Evolutionary conservation across 2,888 invertebrate genomes (phyloP), one percentile per base, ranked within the genome.

Genomic region (Candidula unifasciata): DNA sequence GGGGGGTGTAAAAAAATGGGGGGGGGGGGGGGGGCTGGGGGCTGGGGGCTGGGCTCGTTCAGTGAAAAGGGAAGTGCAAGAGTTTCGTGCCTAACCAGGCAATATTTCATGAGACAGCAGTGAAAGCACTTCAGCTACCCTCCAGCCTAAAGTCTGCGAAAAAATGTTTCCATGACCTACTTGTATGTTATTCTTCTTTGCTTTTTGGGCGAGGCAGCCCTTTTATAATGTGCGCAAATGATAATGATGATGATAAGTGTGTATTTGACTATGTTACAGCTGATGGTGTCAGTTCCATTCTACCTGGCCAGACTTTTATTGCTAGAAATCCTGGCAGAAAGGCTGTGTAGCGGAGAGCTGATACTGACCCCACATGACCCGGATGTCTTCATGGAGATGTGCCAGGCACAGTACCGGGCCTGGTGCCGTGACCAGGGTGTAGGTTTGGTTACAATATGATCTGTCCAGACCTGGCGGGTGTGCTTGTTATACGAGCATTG

Each of bases 361-460:
- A 13, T n/a, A 27, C 73, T 73, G 52, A n/a, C n/a, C 73, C n/a
- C 10, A 24, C 44, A 73, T 8, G 44, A 73, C 5, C 73, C n/a
- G 6, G 52, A 73, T 13, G 57, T 27, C 18, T 35, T 71, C 52
- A 33, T 30, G 71, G 71, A 21, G n/a, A 68, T 80, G 71, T 80
- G 80, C 57, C 71, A 80, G 33, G 80, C 80, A n/a, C 80, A 80
- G 80, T 30, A 21, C 13, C 33, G 24, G 16, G 69, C 80, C 35
- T 24, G 54, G 35, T 80, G 80, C 24, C 8, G 24, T 21, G 35
- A 68, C n/a, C 6, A 69, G 1, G 78, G n/a, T 21, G 79, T 79
- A 66, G 35, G 79, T 66, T 13, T 27, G 27, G 24, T n/a, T 30
- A 24, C 30, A 71, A 30, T 71, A 30, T 18, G 8, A 13, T 54